Evolutionary conservation across 2,797 vertebrate species (phyloP), one percentile per base, ranked within the genome.

Genomic region (Tolypeutes matacus): DNA sequence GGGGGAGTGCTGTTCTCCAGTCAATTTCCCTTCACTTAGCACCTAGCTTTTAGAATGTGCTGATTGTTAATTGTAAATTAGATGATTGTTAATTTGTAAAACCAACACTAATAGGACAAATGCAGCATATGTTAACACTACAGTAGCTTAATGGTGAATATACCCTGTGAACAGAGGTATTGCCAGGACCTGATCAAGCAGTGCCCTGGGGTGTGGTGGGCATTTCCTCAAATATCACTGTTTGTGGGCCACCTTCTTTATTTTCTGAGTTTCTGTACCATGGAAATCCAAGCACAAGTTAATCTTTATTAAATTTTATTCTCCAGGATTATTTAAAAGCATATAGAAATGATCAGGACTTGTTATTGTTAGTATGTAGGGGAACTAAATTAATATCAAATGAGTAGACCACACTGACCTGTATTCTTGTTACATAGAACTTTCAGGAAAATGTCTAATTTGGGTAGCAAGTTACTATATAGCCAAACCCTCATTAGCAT

Each of bases 301-400:
- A 67, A 80, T 67, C 75, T 86, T 64, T 78, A 78, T 84, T 93
- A 78, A 92, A 56, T 46, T 10, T 86, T 88, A 12, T 90, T 95
- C 51, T 58, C 27, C 11, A 39, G n/a, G 80, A 77, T 92, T 80
- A 86, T 64, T 93, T 93, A 69, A 92, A 94, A 92, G 75, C 36
- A 77, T 14, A 90, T 9, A 64, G 67, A 81, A 90, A 60, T 60
- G 27, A 67, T 83, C 46, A 92, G 29, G 58, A 86, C 49, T 90
- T 89, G 11, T 90, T 96, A 7, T 36, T 60, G 2, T 92, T 84
- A 18, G 23, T 49, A 58, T 34, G 15, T 86, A 31, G 7, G 15
- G 56, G 36, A 31, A 70, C 51, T 84, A 86, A 90, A 21, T 89
- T 69, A 77, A 89, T 84, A 18, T 93, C 60, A 65, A 82, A 84